These are phyloP conservation scores for Oscheius myriophilus DNA, from an alignment of 2,888 invertebrate genomes.

Conservation along the genomic window DNA sequence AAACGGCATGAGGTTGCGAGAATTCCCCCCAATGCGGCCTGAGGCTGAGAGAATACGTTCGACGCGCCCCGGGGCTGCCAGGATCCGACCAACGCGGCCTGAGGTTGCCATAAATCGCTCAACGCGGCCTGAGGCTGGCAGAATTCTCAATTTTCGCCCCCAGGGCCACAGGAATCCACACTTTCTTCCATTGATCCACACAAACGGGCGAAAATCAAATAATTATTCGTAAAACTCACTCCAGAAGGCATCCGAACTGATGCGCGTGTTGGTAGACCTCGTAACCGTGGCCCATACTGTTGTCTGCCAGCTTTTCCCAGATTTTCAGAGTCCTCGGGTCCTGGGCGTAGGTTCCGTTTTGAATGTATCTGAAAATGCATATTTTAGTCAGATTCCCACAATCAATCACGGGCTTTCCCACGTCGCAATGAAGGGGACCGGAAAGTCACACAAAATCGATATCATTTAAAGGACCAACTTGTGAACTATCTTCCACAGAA, in stretches of 20 bases:
- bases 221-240: constrained; percentile 6
- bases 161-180: too few species aligned
- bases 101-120: too few species aligned
- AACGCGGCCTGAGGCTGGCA: too few species aligned
- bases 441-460: neutral
- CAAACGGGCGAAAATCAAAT: neutral
- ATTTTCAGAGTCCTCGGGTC: constrained; percentile 52
- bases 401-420: neutral
- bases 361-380: constrained; percentile 29
- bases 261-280: constrained; percentile 51
- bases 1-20: too few species aligned
- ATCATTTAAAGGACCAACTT: constrained; percentile 22
- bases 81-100: too few species aligned
- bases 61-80: too few species aligned
- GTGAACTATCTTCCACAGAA: constrained; percentile 53
- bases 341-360: constrained; percentile 35
- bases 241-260: constrained; percentile 28
- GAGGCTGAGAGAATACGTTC: too few species aligned
- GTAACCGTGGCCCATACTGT: constrained; percentile 53
- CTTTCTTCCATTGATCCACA: too few species aligned
- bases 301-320: constrained; percentile 56
- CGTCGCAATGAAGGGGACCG: neutral
- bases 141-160: too few species aligned
- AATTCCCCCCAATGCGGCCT: too few species aligned
- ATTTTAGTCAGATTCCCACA: neutral